Percentiles rank a stretch among this genome's conserved stretches.
Evolutionary conservation across 2,113 vertebrate species (phyloP).

Genomic region (Melozone crissalis): DNA sequence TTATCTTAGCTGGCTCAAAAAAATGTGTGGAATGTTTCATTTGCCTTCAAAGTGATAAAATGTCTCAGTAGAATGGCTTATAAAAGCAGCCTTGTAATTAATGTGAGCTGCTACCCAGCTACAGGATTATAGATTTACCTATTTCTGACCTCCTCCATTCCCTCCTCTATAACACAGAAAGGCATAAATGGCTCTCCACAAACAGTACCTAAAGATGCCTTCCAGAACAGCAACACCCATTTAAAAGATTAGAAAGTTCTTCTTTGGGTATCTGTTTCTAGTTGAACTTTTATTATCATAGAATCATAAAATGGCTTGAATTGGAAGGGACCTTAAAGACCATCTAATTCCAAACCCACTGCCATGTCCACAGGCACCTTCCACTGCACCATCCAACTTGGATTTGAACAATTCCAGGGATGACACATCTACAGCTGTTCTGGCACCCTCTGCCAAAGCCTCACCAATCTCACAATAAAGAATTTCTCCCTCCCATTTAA

Average conservation of each 20-base stretch:
- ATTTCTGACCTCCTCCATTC: not conserved
- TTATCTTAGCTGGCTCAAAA: conserved; percentile 25
- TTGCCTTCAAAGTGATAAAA: conserved; percentile 41
- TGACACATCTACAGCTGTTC: not conserved
- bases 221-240: not conserved
- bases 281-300: not conserved
- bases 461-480: not conserved
- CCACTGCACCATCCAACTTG: not conserved
- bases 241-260: not conserved
- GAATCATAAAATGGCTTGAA: not conserved
- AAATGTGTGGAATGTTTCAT: not conserved
- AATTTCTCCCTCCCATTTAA: not conserved
- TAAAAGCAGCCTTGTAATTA: conserved; percentile 41
- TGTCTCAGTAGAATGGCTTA: not conserved
- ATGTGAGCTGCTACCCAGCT: not conserved
- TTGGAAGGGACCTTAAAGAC: not conserved
- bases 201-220: not conserved
- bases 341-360: not conserved
- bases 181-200: not conserved
- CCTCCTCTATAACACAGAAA: not conserved
- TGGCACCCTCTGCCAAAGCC: not conserved
- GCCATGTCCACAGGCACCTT: rapidly evolving
- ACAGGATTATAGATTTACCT: not conserved
- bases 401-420: not conserved
- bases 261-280: not conserved